A percentile compares a stretch with the other conserved stretches of the same genome.
Conservation (phyloP, 2,797 vertebrate genomes). For the Zalophus californianus region DNA sequence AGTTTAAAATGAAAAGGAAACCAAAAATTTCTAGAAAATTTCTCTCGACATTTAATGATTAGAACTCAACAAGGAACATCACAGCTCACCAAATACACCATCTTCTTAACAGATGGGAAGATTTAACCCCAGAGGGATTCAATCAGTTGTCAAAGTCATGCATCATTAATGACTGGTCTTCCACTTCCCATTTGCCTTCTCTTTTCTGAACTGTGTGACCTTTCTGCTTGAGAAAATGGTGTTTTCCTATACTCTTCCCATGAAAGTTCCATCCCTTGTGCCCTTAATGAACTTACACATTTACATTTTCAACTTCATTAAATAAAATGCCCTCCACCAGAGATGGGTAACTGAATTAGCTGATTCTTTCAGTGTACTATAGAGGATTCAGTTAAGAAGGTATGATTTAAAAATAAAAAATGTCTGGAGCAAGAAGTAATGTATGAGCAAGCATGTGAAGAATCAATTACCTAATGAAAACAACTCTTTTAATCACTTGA, state of each 20-base stretch:
- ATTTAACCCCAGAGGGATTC: neutral
- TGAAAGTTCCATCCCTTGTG: neutral
- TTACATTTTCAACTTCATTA: constrained; percentile 43
- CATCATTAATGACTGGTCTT: neutral
- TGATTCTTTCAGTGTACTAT: neutral
- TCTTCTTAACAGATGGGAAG: neutral
- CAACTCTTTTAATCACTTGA: neutral
- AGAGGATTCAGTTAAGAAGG: neutral
- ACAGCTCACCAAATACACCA: neutral
- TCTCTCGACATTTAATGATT: neutral
- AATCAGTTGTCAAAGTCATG: neutral
- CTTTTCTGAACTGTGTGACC: neutral
- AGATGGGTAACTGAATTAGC: neutral
- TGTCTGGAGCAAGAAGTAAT: neutral
- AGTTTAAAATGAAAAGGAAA: neutral
- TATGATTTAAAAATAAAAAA: neutral
- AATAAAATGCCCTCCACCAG: neutral
- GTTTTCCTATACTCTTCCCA: neutral
- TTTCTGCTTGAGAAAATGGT: neutral
- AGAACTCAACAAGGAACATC: neutral
- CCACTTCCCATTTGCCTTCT: neutral
- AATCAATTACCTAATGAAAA: constrained; percentile 3
- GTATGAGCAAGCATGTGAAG: neutral
- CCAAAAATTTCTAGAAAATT: neutral
- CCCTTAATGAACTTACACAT: neutral